A percentile compares a stretch with the other conserved stretches of the same genome.
These are phyloP conservation scores for Oreotrochilus melanogaster DNA, from an alignment of 2,113 vertebrate species.

Conservation along the genomic window DNA sequence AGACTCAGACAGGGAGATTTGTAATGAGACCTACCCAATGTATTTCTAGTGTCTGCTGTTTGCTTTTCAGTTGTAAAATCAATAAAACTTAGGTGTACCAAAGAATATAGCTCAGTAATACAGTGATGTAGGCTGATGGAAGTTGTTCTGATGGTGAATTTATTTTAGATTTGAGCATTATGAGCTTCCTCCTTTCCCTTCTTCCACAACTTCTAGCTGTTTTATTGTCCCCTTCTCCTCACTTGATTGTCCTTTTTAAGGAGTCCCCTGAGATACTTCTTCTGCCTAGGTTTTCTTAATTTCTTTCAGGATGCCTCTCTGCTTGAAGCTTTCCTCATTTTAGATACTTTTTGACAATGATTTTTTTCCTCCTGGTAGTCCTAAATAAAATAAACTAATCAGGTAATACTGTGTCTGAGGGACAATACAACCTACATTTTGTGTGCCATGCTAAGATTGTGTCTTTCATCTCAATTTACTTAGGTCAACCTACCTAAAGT, in stretches of 20 bases:
- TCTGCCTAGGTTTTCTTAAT: not conserved
- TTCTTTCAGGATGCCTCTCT: not conserved
- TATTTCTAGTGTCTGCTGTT: slow-evolving; percentile 20
- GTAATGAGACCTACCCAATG: slow-evolving; percentile 24
- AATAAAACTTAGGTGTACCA: slow-evolving; percentile 20
- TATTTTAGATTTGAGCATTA: slow-evolving; percentile 4
- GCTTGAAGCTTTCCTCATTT: not conserved
- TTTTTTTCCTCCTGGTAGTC: not conserved
- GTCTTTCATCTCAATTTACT: not conserved
- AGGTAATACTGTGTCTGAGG: not conserved
- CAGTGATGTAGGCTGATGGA: not conserved
- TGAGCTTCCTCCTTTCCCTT: not conserved
- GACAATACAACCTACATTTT: not conserved
- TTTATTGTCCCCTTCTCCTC: not conserved
- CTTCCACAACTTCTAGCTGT: not conserved
- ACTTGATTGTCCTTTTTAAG: not conserved
- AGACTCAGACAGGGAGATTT: slow-evolving; percentile 39
- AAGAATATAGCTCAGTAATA: not conserved
- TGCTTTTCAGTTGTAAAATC: slow-evolving; percentile 48
- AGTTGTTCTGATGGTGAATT: slow-evolving; percentile 1
- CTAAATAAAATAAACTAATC: not conserved
- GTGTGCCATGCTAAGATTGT: not conserved
- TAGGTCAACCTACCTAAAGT: not conserved
- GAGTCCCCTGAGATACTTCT: not conserved
- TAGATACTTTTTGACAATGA: not conserved